These are phyloP conservation scores for Neopipo cinnamomea DNA, from an alignment of 2,113 vertebrate species.

Conservation along the genomic window DNA sequence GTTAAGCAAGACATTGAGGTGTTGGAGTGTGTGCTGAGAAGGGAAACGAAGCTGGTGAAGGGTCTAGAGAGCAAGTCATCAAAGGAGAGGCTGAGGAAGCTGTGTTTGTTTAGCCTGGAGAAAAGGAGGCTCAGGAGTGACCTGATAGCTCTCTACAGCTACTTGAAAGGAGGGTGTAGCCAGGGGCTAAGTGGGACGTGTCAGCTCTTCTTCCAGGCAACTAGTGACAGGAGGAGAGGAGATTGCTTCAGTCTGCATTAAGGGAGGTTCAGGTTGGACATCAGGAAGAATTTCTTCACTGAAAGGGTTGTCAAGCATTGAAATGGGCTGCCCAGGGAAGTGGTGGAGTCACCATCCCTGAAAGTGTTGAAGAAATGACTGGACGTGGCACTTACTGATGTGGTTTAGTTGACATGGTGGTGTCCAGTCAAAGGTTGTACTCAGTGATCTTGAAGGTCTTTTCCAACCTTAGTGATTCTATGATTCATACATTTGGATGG, in stretches of 20 bases:
- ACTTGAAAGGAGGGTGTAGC: background rate
- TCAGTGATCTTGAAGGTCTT: background rate
- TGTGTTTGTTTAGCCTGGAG: background rate
- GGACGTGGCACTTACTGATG: background rate
- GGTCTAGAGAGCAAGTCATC: background rate
- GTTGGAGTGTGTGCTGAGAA: background rate
- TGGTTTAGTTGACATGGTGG: background rate
- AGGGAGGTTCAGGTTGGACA: background rate
- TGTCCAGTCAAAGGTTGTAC: background rate
- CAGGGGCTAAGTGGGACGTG: too few species aligned
- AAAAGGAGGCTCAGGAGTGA: background rate
- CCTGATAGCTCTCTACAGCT: background rate
- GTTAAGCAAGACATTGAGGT: background rate
- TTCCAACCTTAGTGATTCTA: background rate
- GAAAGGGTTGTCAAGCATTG: background rate
- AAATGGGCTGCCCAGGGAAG: background rate
- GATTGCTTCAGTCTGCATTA: background rate
- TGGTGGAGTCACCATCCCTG: background rate
- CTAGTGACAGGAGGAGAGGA: background rate
- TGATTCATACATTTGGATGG: background rate
- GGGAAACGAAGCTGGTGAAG: background rate
- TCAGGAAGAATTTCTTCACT: background rate
- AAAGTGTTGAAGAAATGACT: background rate
- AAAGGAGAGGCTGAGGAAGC: background rate
- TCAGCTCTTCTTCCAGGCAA: background rate